These are phyloP conservation scores for Antrozous pallidus DNA, from an alignment of 2,797 vertebrate genomes.

Conservation along the genomic window DNA sequence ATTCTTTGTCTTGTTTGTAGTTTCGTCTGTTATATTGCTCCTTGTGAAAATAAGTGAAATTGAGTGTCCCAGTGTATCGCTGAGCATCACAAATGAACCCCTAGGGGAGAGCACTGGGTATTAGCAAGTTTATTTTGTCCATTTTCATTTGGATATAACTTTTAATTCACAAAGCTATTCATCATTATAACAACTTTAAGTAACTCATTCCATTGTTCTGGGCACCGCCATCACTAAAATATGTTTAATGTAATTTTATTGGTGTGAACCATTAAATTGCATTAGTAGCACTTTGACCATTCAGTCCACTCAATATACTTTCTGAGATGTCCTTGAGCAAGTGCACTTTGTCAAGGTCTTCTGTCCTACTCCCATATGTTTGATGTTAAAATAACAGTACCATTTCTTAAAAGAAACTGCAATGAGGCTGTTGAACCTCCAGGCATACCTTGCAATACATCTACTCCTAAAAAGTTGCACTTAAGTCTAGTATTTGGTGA, in stretches of 20 bases:
- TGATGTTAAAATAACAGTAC: conserved; percentile 26
- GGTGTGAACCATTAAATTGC: neutral
- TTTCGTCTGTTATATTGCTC: neutral
- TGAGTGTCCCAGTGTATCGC: neutral
- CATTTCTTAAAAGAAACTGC: conserved; percentile 51
- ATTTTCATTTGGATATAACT: neutral
- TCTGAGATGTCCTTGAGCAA: conserved; percentile 17
- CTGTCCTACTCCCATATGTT: conserved; percentile 22
- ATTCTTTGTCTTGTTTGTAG: neutral
- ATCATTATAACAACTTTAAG: conserved; percentile 17
- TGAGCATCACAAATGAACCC: neutral
- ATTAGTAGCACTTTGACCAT: neutral
- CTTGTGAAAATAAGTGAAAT: neutral
- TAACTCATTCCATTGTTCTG: neutral
- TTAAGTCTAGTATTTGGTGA: conserved; percentile 15
- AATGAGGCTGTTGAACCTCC: neutral
- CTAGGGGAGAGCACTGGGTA: neutral
- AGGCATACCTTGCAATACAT: neutral
- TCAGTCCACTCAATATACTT: neutral
- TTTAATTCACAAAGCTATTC: conserved; percentile 33
- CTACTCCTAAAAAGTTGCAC: neutral
- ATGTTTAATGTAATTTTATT: neutral
- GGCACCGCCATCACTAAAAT: neutral
- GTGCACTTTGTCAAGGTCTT: neutral
- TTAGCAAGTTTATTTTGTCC: neutral